Percentiles rank a stretch among this genome's conserved stretches.
These are phyloP conservation scores for Aleadryas rufinucha DNA, from an alignment of 2,113 vertebrate species.

Conservation along the genomic window DNA sequence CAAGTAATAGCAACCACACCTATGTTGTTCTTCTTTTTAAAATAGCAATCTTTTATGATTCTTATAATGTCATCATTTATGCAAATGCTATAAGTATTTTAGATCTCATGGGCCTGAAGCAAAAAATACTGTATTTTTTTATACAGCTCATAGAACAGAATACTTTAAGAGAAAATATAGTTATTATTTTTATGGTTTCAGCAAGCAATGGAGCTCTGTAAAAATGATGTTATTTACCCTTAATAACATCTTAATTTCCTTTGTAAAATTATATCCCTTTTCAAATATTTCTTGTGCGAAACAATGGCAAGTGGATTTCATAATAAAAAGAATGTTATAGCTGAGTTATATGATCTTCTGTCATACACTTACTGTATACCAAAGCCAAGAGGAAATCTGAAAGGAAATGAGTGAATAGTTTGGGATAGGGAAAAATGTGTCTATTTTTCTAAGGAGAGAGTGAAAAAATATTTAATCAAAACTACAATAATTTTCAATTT, in stretches of 20 bases:
- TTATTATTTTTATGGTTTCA: neutral
- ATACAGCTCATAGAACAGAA: neutral
- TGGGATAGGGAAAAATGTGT: accelerated
- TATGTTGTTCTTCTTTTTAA: neutral
- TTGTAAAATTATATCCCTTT: neutral
- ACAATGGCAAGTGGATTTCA: neutral
- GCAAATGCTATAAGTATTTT: neutral
- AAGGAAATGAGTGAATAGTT: neutral
- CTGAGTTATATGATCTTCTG: neutral
- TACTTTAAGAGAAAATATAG: neutral
- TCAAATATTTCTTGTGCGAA: neutral
- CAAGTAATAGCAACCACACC: neutral
- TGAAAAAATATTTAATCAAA: neutral
- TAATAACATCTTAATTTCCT: neutral
- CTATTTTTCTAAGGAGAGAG: neutral
- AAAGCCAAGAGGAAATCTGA: neutral
- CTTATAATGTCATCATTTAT: neutral
- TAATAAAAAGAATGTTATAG: neutral
- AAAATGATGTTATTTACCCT: neutral
- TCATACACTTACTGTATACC: neutral
- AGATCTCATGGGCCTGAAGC: neutral
- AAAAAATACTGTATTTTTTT: neutral
- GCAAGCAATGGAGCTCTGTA: neutral
- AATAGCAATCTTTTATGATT: neutral
- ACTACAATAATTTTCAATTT: neutral